Evolutionary conservation across 30 jellyfish, hydroid and myxozoan genomes (phyloP).

Genomic region (Nemopilema nomurai): DNA sequence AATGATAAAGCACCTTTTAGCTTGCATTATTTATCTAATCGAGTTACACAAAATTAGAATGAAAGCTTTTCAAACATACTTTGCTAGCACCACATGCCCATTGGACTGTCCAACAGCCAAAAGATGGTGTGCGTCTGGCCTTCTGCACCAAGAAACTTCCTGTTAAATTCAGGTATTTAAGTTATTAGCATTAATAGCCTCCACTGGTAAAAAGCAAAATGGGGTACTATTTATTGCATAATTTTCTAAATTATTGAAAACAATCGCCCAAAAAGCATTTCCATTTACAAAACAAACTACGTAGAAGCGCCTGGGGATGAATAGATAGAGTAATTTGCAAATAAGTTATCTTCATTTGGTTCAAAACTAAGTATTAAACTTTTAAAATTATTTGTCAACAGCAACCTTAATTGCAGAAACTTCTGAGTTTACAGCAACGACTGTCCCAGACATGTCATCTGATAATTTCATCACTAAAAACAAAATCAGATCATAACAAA

Average conservation of each 20-base stretch:
- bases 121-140: conserved; percentile 83
- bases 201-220: too few relatives aligned
- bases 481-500: too few relatives aligned
- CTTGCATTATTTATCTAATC: too few relatives aligned
- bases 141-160: conserved; percentile 97
- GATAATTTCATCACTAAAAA: conserved; percentile 78
- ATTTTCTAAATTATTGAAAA: too few relatives aligned
- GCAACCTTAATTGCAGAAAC: conserved; percentile 76
- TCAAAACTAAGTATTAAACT: too few relatives aligned
- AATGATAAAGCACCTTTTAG: too few relatives aligned
- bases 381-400: neutral
- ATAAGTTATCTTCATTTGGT: too few relatives aligned
- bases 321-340: too few relatives aligned
- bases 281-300: too few relatives aligned
- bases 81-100: conserved; percentile 89
- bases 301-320: too few relatives aligned
- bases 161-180: neutral
- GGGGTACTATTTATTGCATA: too few relatives aligned
- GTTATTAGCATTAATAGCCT: neutral
- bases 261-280: too few relatives aligned
- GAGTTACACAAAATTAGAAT: neutral
- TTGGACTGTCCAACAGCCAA: conserved; percentile 94
- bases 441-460: conserved; percentile 75
- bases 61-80: conserved; percentile 50
- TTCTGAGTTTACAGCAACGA: conserved; percentile 79